Percentiles rank a stretch among this genome's conserved stretches.
phyloP scores from a whole-genome alignment of 2,797 vertebrate genomes.

The Sus cebifrons region DNA sequence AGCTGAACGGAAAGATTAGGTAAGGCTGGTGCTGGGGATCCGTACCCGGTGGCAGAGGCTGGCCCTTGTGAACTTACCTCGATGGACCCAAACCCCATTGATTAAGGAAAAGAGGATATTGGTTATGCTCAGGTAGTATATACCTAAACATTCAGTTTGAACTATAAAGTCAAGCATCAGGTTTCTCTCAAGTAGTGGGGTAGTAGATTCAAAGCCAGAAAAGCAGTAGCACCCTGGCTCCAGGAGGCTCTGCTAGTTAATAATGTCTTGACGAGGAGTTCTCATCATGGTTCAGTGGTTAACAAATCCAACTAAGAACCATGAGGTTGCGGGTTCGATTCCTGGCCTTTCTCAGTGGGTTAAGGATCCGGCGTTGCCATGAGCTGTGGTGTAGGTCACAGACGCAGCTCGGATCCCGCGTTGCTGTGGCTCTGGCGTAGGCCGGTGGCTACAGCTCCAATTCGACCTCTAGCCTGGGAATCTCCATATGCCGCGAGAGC shows the following conservation, averaged over 20 bases:
- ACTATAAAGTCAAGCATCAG: not conserved
- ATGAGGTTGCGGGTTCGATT: too few relatives aligned
- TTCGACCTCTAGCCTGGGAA: too few relatives aligned
- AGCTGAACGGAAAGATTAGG: not conserved
- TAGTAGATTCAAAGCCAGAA: not conserved
- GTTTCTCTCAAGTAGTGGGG: not conserved
- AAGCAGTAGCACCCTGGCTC: not conserved
- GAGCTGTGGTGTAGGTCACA: too few relatives aligned
- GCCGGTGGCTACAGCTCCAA: too few relatives aligned
- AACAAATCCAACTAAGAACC: too few relatives aligned
- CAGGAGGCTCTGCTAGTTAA: not conserved
- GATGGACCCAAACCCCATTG: not conserved
- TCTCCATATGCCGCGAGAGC: too few relatives aligned
- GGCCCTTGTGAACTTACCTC: not conserved
- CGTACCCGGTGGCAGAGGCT: not conserved
- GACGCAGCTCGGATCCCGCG: too few relatives aligned
- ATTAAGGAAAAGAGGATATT: not conserved
- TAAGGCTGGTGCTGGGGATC: not conserved
- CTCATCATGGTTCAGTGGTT: too few relatives aligned
- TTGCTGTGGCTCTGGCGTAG: too few relatives aligned
- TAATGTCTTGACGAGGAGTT: not conserved
- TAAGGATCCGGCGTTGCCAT: too few relatives aligned
- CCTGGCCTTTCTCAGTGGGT: too few relatives aligned
- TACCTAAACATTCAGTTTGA: constrained; percentile 36
- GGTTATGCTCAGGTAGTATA: not conserved